A percentile compares a stretch with the other conserved stretches of the same genome.
phyloP scores from a whole-genome alignment of 2,797 vertebrate species.

The Sitta carolinensis region DNA sequence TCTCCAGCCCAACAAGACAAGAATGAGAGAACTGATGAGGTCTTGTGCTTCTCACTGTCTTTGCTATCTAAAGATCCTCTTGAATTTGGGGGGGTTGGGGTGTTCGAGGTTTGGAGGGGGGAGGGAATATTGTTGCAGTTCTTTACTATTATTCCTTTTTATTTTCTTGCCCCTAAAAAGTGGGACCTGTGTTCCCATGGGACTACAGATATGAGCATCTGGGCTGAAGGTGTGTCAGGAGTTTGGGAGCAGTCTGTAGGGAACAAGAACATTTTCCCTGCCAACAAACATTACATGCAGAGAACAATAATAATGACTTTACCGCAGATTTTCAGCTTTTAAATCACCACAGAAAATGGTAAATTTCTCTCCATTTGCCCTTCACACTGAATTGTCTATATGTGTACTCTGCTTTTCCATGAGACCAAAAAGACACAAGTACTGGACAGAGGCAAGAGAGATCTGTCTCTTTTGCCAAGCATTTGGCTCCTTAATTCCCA shows the following conservation, averaged over 20 bases:
- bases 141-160: background rate
- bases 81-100: accelerated
- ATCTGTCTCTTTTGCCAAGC: background rate
- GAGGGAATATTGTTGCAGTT: background rate
- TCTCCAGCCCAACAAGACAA: background rate
- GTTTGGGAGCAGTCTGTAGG: background rate
- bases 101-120: too few relatives aligned
- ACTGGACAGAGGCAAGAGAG: background rate
- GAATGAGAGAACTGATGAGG: background rate
- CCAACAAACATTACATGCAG: accelerated
- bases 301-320: background rate
- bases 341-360: background rate
- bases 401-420: background rate
- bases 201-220: background rate
- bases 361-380: background rate
- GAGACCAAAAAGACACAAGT: background rate
- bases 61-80: background rate
- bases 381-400: background rate
- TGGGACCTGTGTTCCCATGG: background rate
- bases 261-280: background rate
- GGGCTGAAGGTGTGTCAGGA: background rate
- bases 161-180: background rate
- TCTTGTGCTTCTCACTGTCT: background rate
- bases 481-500: background rate
- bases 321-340: background rate